Base-by-base conservation (phyloP, 2,113 vertebrate species). In the Muntiacus muntjak region DNA sequence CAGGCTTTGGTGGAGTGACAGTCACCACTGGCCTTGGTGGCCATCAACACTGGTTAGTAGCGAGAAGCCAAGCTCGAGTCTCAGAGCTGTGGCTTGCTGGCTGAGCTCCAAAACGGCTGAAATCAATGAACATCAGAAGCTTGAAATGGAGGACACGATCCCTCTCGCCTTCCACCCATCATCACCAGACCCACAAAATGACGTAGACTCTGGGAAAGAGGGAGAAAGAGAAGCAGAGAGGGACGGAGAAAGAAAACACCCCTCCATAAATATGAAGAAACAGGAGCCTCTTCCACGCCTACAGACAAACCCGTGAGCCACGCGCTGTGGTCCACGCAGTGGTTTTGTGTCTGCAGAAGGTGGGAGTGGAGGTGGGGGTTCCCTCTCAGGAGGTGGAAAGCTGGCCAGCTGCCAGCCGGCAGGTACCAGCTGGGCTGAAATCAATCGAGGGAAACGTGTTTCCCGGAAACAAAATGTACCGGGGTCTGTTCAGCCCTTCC, bases 41-140 rank as follows among this genome's bases (percentile, higher is more conserved):
- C 98, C 97, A 97, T 98, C 97, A 98, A 99, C 98, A 97, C 50
- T 74, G 79, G 91, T 98, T 92, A 50, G 97, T 98, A 98, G 97
- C 89, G 95, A 96, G 96, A 98, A 98, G 96, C 86, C 98, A 98
- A 78, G 55, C 93, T 97, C 95, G 83, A 88, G 88, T 92, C 95
- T 97, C 98, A 93, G 94, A 98, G 97, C 96, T 96, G 10, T 0
- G 3, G 79, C 97, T 88, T 93, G 92, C 95, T 90, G 97, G 58
- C 98, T 97, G 95, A 97, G 95, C 15, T 52, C 96, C 97, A 15
- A 11, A 96, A 97, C 95, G 94, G 95, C 82, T 50, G 28, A 5
- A 54, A 55, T 91, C 36, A 21, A 25, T 36, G 89, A 0, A 96
- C 89, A 97, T 93, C 91, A 95, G 95, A 96, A 79, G 95, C 4